These are phyloP conservation scores for Zaprionus davidi DNA, from an alignment of 1,140 invertebrate species.

Conservation along the genomic window DNA sequence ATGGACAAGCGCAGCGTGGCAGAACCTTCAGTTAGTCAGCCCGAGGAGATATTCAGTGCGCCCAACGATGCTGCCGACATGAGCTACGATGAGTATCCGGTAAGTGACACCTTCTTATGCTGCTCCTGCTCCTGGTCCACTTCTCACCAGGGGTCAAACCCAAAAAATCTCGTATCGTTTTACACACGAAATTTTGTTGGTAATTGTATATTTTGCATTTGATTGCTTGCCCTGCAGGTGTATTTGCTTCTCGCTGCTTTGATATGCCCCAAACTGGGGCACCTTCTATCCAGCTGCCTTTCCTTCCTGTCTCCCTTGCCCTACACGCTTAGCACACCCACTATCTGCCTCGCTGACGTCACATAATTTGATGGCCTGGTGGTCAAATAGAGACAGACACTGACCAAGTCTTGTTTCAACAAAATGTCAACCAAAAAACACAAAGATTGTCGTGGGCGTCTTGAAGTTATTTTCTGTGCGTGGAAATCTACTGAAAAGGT, in stretches of 20 bases:
- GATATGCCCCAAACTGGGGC: conserved; percentile 6
- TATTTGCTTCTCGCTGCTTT: conserved; percentile 36
- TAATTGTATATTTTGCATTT: conserved; percentile 77
- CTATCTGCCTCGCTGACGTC: conserved; percentile 45
- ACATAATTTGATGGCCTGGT: conserved; percentile 42
- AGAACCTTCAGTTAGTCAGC: conserved; percentile 57
- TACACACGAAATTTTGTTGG: conserved; percentile 64
- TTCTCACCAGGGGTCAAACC: conserved; percentile 17
- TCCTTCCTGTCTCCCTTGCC: not conserved
- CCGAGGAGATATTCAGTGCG: conserved; percentile 78
- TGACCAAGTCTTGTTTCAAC: too few relatives aligned
- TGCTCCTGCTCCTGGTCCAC: not conserved
- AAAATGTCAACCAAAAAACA: conserved; percentile 4
- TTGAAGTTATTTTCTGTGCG: not conserved
- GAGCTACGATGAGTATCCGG: conserved; percentile 81
- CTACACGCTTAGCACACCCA: not conserved
- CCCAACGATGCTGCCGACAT: conserved; percentile 60
- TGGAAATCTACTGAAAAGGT: not conserved
- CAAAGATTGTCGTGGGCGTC: conserved; percentile 26
- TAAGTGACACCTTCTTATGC: conserved; percentile 39
- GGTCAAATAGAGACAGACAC: not conserved
- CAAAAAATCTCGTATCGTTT: conserved; percentile 56
- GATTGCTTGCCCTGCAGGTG: conserved; percentile 70
- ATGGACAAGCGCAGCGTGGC: conserved; percentile 37
- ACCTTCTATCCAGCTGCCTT: not conserved